A percentile compares a stretch with the other conserved stretches of the same genome.
phyloP scores from a whole-genome alignment of 2,797 vertebrate genomes.

The Rhadinocentrus ornatus region DNA sequence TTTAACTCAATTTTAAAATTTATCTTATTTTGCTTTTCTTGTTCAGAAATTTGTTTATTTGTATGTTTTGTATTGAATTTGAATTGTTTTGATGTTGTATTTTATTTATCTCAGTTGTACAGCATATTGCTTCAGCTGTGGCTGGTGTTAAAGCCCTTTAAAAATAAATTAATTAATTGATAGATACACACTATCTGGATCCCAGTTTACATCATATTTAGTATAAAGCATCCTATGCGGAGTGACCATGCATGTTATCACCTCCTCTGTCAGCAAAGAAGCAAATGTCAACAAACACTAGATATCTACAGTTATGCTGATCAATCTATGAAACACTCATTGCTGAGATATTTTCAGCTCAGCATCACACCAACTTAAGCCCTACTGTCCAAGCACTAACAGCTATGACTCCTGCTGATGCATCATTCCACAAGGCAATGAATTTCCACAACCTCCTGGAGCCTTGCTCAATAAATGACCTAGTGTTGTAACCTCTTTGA shows the following conservation, averaged over 20 bases:
- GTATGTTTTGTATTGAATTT: background rate
- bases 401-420: slow-evolving; percentile 21
- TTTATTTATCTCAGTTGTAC: background rate
- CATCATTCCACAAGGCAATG: slow-evolving; percentile 41
- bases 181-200: too few species aligned
- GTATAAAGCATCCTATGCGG: too few species aligned
- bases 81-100: background rate
- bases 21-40: background rate
- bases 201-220: too few species aligned
- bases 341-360: slow-evolving; percentile 12
- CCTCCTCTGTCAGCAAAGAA: background rate
- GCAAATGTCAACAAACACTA: background rate
- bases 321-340: background rate
- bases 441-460: slow-evolving; percentile 35
- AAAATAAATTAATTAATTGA: background rate
- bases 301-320: background rate
- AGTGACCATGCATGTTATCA: too few species aligned
- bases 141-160: background rate
- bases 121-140: background rate
- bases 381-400: slow-evolving; percentile 11
- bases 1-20: too few species aligned
- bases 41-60: background rate
- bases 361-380: slow-evolving; percentile 8
- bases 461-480: slow-evolving; percentile 49
- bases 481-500: slow-evolving; percentile 38